A percentile compares a stretch with the other conserved stretches of the same genome.
phyloP scores from a whole-genome alignment of 2,888 invertebrate genomes.

The Carpatolechia fugitivella region DNA sequence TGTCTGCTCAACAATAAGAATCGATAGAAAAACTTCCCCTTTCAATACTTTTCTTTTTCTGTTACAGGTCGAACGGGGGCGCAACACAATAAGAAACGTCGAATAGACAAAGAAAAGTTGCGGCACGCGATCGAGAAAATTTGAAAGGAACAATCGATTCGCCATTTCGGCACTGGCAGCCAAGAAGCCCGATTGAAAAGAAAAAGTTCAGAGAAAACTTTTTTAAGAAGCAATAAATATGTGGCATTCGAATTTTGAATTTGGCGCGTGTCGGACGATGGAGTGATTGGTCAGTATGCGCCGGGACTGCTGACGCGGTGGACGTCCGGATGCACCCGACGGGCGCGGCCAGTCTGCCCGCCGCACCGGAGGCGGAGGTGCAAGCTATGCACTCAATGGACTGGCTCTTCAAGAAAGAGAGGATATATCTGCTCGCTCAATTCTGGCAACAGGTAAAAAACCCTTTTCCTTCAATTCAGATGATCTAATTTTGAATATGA shows the following conservation, averaged over 20 bases:
- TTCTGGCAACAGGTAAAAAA: slow-evolving; percentile 96
- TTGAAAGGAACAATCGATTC: slow-evolving; percentile 54
- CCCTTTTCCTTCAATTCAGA: too few relatives aligned
- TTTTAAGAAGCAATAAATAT: slow-evolving; percentile 27
- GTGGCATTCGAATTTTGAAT: slow-evolving; percentile 39
- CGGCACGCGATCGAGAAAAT: slow-evolving; percentile 44
- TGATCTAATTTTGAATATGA: too few relatives aligned
- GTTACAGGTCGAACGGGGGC: slow-evolving; percentile 60
- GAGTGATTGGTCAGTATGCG: slow-evolving; percentile 56
- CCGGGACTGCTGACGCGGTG: slow-evolving; percentile 55
- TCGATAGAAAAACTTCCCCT: slow-evolving; percentile 63
- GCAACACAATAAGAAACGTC: slow-evolving; percentile 55
- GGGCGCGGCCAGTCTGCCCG: slow-evolving; percentile 85
- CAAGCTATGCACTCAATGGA: slow-evolving; percentile 97
- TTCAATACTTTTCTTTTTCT: slow-evolving; percentile 64
- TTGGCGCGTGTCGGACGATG: slow-evolving; percentile 24
- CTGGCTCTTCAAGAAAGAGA: slow-evolving; percentile 97
- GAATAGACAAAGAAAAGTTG: slow-evolving; percentile 37
- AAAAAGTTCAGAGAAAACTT: slow-evolving; percentile 8
- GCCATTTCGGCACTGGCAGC: slow-evolving; percentile 33
- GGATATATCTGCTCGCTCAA: slow-evolving; percentile 95
- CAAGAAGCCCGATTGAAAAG: slow-evolving; percentile 15
- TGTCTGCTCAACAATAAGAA: slow-evolving; percentile 68
- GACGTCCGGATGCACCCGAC: slow-evolving; percentile 87
- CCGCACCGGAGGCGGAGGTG: slow-evolving; percentile 92